Base-by-base conservation (phyloP, 2,113 vertebrate species). In the Todiramphus saurophagus region DNA sequence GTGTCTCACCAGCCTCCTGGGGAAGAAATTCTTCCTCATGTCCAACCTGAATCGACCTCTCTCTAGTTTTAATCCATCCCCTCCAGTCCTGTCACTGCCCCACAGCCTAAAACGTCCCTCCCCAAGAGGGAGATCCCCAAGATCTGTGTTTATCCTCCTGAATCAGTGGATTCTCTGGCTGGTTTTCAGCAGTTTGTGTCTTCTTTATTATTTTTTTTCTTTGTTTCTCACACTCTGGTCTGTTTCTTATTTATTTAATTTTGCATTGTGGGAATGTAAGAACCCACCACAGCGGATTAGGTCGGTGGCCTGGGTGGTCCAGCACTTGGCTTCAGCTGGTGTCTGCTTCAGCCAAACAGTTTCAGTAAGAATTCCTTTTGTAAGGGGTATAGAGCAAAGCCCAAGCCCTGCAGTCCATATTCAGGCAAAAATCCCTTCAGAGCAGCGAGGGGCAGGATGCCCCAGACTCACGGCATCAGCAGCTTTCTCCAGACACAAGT, bases 221-320 rank as follows among this genome's bases (percentile, higher is more conserved):
- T 69, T 25, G 41, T 53, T 74, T 53, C 70, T 87, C 67, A 20
- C 74, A 70, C 48, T 67, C 12, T 4, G 31, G 33, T 33, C 88
- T 93, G 92, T 37, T 91, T 62, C 69, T 74, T 67, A 59, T 92
- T 93, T 66, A 39, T 82, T 87, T 41, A n/a, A 75, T 92, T 77
- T 66, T 43, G 3, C 59, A 78, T 63, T 90, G 85, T 85, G 86
- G 89, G 82, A 76, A 59, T 27, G 74, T 37, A 59, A 35, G 21
- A 63, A 30, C 31, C 78, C 63, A 91, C 70, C 75, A 8, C 69
- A 37, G 82, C 4, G 85, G 69, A 30, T 53, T 41, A 35, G 31
- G 67, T 67, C 0, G 4, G 9, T 83, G 79, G 62, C 83, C 72
- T 94, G 82, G 92, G 88, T 82, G 86, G 75, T 84, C 91, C 74